These are phyloP conservation scores for Crossaster papposus DNA, from an alignment of 53 echinoderm and acorn worm genomes.

Conservation along the genomic window DNA sequence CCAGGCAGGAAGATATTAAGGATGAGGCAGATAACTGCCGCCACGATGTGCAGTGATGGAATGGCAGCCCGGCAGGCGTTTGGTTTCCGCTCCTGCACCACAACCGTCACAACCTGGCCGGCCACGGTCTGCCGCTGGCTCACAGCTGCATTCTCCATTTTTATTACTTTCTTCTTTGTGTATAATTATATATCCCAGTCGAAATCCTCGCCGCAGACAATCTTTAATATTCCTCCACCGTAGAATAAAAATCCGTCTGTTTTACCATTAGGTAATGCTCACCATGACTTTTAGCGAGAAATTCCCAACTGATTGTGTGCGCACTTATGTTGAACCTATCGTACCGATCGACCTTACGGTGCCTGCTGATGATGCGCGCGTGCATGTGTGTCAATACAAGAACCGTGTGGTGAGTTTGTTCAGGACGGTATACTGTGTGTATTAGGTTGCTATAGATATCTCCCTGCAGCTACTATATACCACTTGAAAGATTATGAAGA, in stretches of 20 bases:
- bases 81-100: conserved; percentile 57
- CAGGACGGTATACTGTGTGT: background rate
- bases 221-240: background rate
- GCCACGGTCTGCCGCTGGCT: background rate
- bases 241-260: background rate
- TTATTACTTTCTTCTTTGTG: too few species aligned
- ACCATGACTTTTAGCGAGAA: background rate
- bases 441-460: conserved; percentile 14
- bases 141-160: background rate
- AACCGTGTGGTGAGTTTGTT: background rate
- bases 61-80: conserved; percentile 73
- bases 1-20: conserved; percentile 77
- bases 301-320: background rate
- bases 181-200: background rate
- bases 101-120: conserved; percentile 48
- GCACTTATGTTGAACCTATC: background rate
- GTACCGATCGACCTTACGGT: background rate
- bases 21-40: conserved; percentile 68
- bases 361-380: background rate
- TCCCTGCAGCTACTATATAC: background rate
- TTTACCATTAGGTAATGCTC: background rate
- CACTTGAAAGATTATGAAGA: background rate
- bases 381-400: background rate
- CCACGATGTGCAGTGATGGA: conserved; percentile 73
- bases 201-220: background rate